phyloP scores from a whole-genome alignment of 1,140 invertebrate genomes.

The Pantala flavescens region DNA sequence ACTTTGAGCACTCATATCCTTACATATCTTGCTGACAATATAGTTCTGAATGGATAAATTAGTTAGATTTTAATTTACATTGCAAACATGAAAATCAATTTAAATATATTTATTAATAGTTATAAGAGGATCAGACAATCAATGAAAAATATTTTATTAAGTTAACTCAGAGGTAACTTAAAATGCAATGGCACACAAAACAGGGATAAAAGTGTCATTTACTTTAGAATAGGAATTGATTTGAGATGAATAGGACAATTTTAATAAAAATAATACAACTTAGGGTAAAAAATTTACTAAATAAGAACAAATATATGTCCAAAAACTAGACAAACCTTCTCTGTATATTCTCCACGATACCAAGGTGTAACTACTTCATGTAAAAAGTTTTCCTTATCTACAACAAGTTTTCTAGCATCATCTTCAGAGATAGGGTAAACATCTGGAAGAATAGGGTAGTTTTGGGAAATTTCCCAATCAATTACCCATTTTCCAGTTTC shows the following conservation, averaged over 20 bases:
- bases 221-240: too few species aligned
- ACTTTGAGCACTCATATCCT: constrained; percentile 64
- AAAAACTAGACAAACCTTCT: background rate
- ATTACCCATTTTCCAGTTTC: constrained; percentile 34
- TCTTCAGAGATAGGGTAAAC: constrained; percentile 35
- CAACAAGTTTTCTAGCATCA: constrained; percentile 43
- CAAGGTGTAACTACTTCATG: constrained; percentile 75
- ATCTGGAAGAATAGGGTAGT: constrained; percentile 30
- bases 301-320: too few species aligned
- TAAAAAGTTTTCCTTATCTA: constrained; percentile 47
- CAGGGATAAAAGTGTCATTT: too few species aligned
- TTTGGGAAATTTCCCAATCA: constrained; percentile 50
- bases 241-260: too few species aligned
- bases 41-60: constrained; percentile 36
- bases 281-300: background rate
- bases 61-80: too few species aligned
- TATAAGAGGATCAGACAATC: too few species aligned
- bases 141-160: too few species aligned
- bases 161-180: too few species aligned
- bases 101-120: too few species aligned
- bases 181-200: too few species aligned
- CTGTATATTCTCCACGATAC: constrained; percentile 59
- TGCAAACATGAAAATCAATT: too few species aligned
- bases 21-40: constrained; percentile 73
- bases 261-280: too few species aligned